These are phyloP conservation scores for Tachycineta bicolor DNA, from an alignment of 2,113 vertebrate genomes.

Conservation along the genomic window DNA sequence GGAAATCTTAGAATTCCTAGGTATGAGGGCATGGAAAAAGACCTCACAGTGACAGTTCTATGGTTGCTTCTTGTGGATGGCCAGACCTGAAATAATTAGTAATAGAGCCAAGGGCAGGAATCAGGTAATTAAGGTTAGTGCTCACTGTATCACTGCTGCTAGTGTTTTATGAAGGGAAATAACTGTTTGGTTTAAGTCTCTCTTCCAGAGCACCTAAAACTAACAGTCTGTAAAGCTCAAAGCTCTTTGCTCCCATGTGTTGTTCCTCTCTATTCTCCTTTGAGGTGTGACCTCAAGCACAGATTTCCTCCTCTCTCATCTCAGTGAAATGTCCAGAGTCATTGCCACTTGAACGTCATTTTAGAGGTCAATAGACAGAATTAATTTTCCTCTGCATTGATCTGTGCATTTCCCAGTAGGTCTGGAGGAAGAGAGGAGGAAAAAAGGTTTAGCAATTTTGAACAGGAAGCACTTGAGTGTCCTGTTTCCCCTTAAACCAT, in stretches of 20 bases:
- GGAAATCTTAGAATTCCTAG: not conserved
- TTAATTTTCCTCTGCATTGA: not conserved
- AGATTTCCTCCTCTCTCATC: not conserved
- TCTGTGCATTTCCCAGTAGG: not conserved
- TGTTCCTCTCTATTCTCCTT: not conserved
- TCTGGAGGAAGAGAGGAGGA: not conserved
- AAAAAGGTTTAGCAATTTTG: not conserved
- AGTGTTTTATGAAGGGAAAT: not conserved
- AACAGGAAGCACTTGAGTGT: accelerated
- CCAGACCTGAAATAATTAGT: not conserved
- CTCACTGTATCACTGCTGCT: accelerated
- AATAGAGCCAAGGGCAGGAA: not conserved
- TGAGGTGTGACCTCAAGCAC: not conserved
- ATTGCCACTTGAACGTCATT: accelerated
- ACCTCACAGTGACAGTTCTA: accelerated
- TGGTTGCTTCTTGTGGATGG: not conserved
- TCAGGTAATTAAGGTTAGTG: accelerated
- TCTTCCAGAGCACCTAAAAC: not conserved
- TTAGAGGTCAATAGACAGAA: not conserved
- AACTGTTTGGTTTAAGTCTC: not conserved
- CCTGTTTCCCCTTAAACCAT: not conserved
- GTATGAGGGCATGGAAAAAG: not conserved
- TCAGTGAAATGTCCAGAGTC: not conserved
- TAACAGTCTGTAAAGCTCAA: not conserved
- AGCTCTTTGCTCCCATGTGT: not conserved